phyloP scores from a whole-genome alignment of 2,888 invertebrate species.

The Isoperla grammatica region DNA sequence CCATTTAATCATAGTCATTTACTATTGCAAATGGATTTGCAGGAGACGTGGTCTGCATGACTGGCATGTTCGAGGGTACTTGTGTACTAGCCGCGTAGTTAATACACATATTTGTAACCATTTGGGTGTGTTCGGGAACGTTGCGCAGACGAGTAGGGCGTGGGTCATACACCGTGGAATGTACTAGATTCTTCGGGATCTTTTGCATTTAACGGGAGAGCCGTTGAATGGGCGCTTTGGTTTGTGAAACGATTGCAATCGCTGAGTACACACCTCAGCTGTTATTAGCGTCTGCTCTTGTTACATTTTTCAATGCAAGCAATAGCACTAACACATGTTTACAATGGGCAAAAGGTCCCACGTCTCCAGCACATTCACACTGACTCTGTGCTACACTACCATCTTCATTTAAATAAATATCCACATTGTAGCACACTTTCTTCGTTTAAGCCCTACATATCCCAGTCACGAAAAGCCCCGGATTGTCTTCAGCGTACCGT shows the following conservation, averaged over 20 bases:
- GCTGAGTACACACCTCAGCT: slow-evolving; percentile 24
- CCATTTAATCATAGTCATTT: slow-evolving; percentile 18
- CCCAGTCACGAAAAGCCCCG: slow-evolving; percentile 7
- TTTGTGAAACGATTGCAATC: slow-evolving; percentile 29
- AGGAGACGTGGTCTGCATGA: slow-evolving; percentile 14
- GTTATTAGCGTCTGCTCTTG: slow-evolving; percentile 13
- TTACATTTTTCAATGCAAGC: slow-evolving; percentile 25
- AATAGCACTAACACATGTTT: slow-evolving; percentile 28
- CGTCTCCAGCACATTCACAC: slow-evolving; percentile 29
- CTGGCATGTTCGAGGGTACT: slow-evolving; percentile 19
- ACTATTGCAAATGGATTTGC: slow-evolving; percentile 21
- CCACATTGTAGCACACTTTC: slow-evolving; percentile 23
- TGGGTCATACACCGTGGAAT: neutral
- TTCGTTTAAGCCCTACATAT: slow-evolving; percentile 24
- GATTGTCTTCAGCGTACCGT: neutral
- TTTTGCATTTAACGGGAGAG: slow-evolving; percentile 18
- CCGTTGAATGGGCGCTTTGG: slow-evolving; percentile 22
- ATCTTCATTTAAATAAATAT: slow-evolving; percentile 11
- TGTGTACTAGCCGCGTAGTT: slow-evolving; percentile 12
- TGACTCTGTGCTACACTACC: slow-evolving; percentile 20
- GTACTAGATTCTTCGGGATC: neutral
- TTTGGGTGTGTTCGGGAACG: neutral
- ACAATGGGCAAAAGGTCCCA: slow-evolving; percentile 26
- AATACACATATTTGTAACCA: slow-evolving; percentile 12
- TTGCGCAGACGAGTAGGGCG: neutral